Evolutionary conservation across 2,113 vertebrate species (phyloP).

Genomic region (Atractosteus spatula): DNA sequence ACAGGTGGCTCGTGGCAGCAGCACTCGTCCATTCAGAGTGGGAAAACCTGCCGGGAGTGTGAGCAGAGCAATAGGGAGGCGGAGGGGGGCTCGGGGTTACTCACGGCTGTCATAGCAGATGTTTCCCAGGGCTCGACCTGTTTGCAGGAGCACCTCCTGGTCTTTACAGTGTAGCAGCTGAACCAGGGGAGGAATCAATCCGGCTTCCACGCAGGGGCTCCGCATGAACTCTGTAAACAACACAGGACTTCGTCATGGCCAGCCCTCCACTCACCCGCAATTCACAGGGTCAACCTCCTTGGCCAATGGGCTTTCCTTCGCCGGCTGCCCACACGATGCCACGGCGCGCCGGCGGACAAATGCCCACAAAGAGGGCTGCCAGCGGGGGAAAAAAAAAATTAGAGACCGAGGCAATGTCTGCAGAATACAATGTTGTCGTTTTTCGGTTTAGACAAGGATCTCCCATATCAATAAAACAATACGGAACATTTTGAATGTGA

Average conservation of each 20-base stretch:
- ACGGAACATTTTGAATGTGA: too few species aligned
- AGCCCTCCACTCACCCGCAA: conserved; percentile 9
- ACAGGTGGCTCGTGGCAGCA: conserved; percentile 11
- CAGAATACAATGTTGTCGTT: too few species aligned
- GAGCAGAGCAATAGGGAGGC: background rate
- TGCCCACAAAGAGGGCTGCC: background rate
- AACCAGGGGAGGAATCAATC: conserved; percentile 88
- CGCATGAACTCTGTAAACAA: conserved; percentile 86
- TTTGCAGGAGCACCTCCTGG: conserved; percentile 94
- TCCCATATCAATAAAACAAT: too few species aligned
- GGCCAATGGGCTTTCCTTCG: conserved; percentile 25
- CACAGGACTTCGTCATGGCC: background rate
- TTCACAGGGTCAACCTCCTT: conserved; percentile 19
- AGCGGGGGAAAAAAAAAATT: too few species aligned
- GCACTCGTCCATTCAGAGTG: background rate
- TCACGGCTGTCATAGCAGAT: conserved; percentile 99
- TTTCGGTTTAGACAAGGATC: too few species aligned
- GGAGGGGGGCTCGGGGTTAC: conserved; percentile 45
- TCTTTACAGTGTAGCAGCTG: conserved; percentile 88
- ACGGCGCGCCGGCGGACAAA: background rate
- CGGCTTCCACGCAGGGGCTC: conserved; percentile 88
- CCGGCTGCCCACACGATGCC: background rate
- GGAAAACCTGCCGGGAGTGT: background rate
- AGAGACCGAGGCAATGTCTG: too few species aligned
- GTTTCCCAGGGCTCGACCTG: conserved; percentile 94